A percentile compares a stretch with the other conserved stretches of the same genome.
phyloP scores from a whole-genome alignment of 2,797 vertebrate genomes.

The Tarsius wallacei region DNA sequence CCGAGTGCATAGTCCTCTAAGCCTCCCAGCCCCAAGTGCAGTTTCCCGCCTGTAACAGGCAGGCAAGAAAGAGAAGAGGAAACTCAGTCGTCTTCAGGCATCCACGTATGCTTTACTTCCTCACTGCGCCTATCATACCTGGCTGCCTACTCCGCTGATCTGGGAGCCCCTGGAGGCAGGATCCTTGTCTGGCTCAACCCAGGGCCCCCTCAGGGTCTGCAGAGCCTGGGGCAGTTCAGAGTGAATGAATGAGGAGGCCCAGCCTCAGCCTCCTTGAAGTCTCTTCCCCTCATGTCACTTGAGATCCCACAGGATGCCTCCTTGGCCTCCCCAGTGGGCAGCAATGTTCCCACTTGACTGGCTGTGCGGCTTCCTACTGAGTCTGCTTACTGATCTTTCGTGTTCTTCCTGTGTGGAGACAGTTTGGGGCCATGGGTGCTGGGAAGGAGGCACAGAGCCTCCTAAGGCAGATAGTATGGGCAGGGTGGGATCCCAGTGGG shows the following conservation, averaged over 20 bases:
- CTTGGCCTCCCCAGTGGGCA: neutral
- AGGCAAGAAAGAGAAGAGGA: neutral
- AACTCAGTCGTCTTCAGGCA: neutral
- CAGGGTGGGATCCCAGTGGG: neutral
- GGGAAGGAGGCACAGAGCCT: neutral
- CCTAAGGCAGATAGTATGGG: neutral
- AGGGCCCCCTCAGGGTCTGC: neutral
- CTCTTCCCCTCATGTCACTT: neutral
- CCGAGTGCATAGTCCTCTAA: neutral
- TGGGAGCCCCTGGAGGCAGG: neutral
- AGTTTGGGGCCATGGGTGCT: too few relatives aligned
- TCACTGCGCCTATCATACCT: neutral
- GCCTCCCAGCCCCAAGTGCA: neutral
- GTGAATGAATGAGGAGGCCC: neutral
- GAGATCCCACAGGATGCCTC: neutral
- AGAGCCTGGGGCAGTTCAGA: neutral
- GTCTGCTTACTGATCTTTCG: neutral
- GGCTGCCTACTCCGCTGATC: neutral
- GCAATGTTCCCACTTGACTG: neutral
- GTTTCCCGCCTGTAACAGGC: neutral
- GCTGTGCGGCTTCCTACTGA: neutral
- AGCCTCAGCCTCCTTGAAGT: neutral
- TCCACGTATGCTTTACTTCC: accelerated
- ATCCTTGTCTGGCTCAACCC: neutral
- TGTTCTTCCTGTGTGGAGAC: neutral